phyloP scores from a whole-genome alignment of 2,888 invertebrate species.

The Leptura quadrifasciata region DNA sequence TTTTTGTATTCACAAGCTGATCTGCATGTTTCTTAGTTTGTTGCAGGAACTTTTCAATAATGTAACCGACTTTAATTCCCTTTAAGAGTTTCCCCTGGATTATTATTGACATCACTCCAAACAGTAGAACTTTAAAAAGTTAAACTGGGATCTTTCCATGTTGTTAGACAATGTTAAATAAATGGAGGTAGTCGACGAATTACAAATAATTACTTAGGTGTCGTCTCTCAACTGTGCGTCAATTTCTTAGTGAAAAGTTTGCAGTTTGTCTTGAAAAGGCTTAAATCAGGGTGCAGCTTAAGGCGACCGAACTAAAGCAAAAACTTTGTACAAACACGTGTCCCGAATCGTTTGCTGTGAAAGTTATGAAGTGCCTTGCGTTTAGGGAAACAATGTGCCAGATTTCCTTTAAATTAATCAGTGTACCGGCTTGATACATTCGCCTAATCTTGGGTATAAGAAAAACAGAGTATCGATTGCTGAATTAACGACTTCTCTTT shows the following conservation, averaged over 20 bases:
- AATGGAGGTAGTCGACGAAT: not conserved
- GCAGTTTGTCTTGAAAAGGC: conserved; percentile 11
- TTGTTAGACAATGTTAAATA: not conserved
- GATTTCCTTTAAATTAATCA: conserved; percentile 15
- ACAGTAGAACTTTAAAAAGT: too few relatives aligned
- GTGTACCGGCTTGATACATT: not conserved
- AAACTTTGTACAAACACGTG: conserved; percentile 25
- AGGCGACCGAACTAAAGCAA: conserved; percentile 8
- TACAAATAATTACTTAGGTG: conserved; percentile 7
- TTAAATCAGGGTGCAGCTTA: conserved; percentile 12
- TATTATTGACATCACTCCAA: too few relatives aligned
- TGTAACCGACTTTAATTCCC: too few relatives aligned
- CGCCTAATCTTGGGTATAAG: not conserved
- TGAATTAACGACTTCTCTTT: not conserved
- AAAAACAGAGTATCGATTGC: not conserved
- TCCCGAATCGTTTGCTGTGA: not conserved
- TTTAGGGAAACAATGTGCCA: conserved; percentile 24
- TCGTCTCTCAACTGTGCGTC: not conserved
- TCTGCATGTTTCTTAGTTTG: too few relatives aligned
- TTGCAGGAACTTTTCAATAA: too few relatives aligned
- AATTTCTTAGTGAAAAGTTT: conserved; percentile 13
- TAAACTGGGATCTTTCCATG: too few relatives aligned
- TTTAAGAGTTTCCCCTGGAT: too few relatives aligned
- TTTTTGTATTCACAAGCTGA: too few relatives aligned
- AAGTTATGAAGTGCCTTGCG: not conserved